These are phyloP conservation scores for Epinephelus cyanopodus DNA, from an alignment of 2,113 vertebrate species.

Conservation along the genomic window DNA sequence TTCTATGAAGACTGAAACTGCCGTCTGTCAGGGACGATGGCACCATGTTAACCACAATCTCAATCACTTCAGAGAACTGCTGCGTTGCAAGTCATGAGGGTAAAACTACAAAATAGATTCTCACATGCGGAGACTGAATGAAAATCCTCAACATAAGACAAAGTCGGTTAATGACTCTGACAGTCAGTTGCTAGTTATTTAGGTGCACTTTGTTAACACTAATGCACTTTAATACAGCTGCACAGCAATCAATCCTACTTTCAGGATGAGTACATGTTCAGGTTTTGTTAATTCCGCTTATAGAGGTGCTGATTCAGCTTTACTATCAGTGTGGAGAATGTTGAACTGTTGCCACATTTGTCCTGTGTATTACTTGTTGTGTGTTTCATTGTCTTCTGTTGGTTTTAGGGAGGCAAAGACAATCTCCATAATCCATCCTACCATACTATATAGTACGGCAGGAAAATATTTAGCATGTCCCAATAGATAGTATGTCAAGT, in stretches of 20 bases:
- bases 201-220: background rate
- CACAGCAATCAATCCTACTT: background rate
- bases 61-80: conserved; percentile 27
- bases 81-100: background rate
- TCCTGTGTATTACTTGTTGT: background rate
- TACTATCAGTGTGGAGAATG: background rate
- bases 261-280: background rate
- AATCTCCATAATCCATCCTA: background rate
- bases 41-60: conserved; percentile 17
- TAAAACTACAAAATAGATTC: background rate
- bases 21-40: background rate
- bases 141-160: conserved; percentile 5
- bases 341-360: background rate
- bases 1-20: conserved; percentile 37
- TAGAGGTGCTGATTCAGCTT: too few species aligned
- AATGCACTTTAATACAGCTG: background rate
- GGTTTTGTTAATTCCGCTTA: background rate
- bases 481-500: too few species aligned
- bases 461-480: too few species aligned
- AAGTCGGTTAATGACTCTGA: background rate
- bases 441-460: too few species aligned
- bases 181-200: background rate
- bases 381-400: background rate
- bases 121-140: conserved; percentile 2
- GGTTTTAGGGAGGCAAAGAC: background rate